phyloP scores from a whole-genome alignment of 2,113 vertebrate genomes.

The Vicugna pacos region DNA sequence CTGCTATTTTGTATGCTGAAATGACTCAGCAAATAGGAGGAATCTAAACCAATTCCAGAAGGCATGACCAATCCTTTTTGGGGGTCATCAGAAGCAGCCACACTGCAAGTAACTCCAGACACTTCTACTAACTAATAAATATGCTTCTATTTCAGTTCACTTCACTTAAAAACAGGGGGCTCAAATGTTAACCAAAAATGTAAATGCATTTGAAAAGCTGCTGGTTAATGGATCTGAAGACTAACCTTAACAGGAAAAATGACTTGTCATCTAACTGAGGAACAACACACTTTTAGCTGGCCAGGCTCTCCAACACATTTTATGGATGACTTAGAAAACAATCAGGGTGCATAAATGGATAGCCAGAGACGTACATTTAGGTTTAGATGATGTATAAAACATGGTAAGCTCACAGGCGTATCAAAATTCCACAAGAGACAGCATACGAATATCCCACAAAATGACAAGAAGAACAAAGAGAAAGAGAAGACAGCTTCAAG shows the following conservation, averaged over 20 bases:
- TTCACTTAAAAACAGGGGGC: not conserved
- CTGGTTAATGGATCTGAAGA: conserved; percentile 15
- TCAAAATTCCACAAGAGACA: conserved; percentile 21
- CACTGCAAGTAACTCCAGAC: not conserved
- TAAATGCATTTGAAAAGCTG: conserved; percentile 34
- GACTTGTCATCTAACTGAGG: not conserved
- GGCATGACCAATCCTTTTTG: not conserved
- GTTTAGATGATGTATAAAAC: conserved; percentile 16
- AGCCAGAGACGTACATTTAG: not conserved
- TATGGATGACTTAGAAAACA: conserved; percentile 13
- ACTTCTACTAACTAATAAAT: not conserved
- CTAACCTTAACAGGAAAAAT: conserved; percentile 20
- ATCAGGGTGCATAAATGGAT: conserved; percentile 7
- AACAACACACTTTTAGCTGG: not conserved
- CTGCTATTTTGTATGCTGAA: not conserved
- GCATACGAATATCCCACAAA: not conserved
- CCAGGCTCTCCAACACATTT: not conserved
- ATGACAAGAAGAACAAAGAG: not conserved
- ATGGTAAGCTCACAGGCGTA: not conserved
- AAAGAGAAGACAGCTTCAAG: not conserved
- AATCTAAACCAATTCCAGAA: not conserved
- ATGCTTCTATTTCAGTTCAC: not conserved
- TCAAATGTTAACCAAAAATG: conserved; percentile 21
- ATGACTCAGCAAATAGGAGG: not conserved
- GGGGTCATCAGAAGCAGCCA: not conserved